A percentile compares a stretch with the other conserved stretches of the same genome.
Evolutionary conservation across 2,113 vertebrate species (phyloP).

Genomic region (Campylomormyrus tamandua): DNA sequence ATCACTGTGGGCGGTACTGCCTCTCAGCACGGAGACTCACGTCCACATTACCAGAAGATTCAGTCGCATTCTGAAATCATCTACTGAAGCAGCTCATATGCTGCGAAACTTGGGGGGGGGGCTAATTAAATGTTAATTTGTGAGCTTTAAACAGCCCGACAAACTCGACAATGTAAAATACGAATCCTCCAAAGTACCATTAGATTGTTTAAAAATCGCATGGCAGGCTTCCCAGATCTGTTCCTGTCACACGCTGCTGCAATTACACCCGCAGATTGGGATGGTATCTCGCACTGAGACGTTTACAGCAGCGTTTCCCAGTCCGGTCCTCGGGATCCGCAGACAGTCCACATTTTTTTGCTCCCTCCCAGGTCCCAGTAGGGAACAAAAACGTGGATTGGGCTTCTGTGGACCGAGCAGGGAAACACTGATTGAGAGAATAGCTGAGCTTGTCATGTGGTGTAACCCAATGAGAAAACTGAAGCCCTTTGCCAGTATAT

Average conservation of each 20-base stretch:
- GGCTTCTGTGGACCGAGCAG: background rate
- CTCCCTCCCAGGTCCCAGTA: background rate
- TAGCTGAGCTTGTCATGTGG: background rate
- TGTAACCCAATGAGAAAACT: background rate
- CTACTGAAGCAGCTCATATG: background rate
- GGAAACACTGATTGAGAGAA: background rate
- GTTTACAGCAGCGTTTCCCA: background rate
- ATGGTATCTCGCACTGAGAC: background rate
- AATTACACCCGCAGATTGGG: background rate
- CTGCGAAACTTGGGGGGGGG: background rate
- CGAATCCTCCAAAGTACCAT: background rate
- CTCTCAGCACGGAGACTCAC: background rate
- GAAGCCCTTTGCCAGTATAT: background rate
- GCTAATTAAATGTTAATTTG: background rate
- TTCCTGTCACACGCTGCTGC: background rate
- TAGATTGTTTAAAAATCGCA: background rate
- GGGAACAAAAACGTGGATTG: background rate
- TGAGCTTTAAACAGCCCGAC: background rate
- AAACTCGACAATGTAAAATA: background rate
- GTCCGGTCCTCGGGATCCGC: background rate
- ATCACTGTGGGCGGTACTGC: background rate
- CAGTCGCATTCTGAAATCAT: background rate
- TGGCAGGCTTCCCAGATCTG: background rate
- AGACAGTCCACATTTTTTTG: background rate
- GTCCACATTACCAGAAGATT: slow-evolving; percentile 17